Evolutionary conservation across 2,113 vertebrate genomes (phyloP).

Genomic region (Rhinogobius similis): DNA sequence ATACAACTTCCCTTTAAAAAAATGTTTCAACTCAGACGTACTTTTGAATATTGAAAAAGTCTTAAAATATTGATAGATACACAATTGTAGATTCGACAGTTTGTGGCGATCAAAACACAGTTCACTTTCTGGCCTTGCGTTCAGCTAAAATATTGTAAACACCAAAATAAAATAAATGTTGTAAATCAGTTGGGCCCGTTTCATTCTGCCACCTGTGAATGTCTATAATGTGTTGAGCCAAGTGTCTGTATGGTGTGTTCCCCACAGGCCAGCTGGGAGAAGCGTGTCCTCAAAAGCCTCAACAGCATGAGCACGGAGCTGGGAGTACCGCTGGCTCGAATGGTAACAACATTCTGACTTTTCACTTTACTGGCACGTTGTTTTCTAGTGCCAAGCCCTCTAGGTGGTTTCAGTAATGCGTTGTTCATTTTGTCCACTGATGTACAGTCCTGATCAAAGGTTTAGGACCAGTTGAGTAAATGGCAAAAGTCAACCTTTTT

Average conservation of each 20-base stretch:
- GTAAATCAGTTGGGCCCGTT: neutral
- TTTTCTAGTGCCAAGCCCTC: neutral
- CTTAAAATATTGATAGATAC: too few species aligned
- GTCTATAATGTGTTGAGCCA: neutral
- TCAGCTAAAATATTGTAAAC: neutral
- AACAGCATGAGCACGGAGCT: conserved; percentile 98
- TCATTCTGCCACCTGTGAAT: neutral
- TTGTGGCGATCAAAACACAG: too few species aligned
- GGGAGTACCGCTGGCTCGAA: conserved; percentile 88
- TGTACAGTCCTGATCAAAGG: too few species aligned
- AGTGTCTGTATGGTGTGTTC: conserved; percentile 18
- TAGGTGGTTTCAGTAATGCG: neutral
- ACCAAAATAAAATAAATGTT: neutral
- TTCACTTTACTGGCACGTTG: neutral
- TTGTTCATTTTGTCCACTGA: neutral
- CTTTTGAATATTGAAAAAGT: too few species aligned
- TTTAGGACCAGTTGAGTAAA: too few species aligned
- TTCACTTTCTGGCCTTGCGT: neutral
- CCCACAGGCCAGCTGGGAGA: conserved; percentile 93
- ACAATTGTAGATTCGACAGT: too few species aligned
- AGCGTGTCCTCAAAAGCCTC: conserved; percentile 93
- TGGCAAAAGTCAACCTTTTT: too few species aligned
- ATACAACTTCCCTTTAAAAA: too few species aligned
- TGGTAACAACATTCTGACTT: conserved; percentile 76
- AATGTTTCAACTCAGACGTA: too few species aligned